Percentiles rank a stretch among this genome's conserved stretches.
These are phyloP conservation scores for Xiphorhynchus erythropygius DNA, from an alignment of 2,797 vertebrate species.

Conservation along the genomic window DNA sequence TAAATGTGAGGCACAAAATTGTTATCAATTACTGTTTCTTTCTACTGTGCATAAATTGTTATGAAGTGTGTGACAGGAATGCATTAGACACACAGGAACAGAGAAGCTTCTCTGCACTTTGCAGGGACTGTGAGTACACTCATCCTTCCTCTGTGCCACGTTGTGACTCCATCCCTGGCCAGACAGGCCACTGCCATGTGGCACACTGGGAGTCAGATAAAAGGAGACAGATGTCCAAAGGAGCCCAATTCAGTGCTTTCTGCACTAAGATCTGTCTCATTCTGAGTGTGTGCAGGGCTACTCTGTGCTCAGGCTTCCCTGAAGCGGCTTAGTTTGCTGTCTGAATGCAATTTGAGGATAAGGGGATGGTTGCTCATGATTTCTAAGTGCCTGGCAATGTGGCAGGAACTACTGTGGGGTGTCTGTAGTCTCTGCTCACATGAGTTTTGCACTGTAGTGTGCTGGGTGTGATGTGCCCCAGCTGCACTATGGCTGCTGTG, in stretches of 20 bases:
- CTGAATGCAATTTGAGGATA: background rate
- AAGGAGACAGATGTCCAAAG: background rate
- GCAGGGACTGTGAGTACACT: rapidly evolving
- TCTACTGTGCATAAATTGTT: background rate
- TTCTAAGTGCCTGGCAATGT: rapidly evolving
- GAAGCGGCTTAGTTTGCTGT: background rate
- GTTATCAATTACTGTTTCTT: background rate
- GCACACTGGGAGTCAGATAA: background rate
- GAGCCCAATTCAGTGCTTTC: background rate
- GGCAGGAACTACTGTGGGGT: background rate
- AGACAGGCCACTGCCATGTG: background rate
- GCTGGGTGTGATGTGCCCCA: rapidly evolving
- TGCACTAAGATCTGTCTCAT: rapidly evolving
- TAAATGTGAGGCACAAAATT: background rate
- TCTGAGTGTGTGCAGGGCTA: background rate
- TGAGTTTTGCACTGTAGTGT: background rate
- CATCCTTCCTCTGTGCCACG: background rate
- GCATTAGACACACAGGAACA: background rate
- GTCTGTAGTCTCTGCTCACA: rapidly evolving
- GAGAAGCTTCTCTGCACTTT: background rate
- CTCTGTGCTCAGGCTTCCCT: background rate
- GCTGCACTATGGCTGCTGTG: rapidly evolving
- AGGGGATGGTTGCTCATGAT: rapidly evolving
- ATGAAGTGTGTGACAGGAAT: background rate
- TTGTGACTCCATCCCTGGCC: background rate